These are phyloP conservation scores for Fulmarus glacialis DNA, from an alignment of 2,113 vertebrate species.

Conservation along the genomic window DNA sequence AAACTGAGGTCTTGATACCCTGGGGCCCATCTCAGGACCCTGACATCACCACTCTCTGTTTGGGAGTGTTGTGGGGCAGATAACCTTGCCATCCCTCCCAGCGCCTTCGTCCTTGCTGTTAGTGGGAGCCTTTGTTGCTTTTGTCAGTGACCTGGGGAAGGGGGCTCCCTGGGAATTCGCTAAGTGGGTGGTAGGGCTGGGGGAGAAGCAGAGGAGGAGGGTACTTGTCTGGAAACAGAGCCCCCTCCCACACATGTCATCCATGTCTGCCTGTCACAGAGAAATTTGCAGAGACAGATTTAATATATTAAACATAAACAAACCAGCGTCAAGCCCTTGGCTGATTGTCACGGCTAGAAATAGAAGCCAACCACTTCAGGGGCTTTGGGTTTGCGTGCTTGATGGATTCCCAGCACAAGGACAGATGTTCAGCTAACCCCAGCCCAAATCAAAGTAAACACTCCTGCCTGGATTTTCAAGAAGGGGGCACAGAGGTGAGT, in stretches of 20 bases:
- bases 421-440: background rate
- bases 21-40: background rate
- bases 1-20: background rate
- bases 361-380: conserved; percentile 47
- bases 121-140: background rate
- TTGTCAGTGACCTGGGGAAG: background rate
- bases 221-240: conserved; percentile 31
- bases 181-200: background rate
- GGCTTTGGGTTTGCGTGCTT: background rate
- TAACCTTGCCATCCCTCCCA: background rate
- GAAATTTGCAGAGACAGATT: conserved; percentile 53
- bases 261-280: conserved; percentile 50
- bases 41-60: background rate
- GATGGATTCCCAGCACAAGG: conserved; percentile 5
- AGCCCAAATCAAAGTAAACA: conserved; percentile 37
- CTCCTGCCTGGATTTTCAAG: background rate
- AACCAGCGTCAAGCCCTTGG: conserved; percentile 45
- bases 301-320: conserved; percentile 70
- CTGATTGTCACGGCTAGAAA: conserved; percentile 25
- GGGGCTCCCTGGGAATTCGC: background rate
- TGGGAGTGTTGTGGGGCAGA: background rate
- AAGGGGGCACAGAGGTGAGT: background rate
- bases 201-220: background rate
- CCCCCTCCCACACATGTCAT: background rate
- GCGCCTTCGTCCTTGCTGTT: background rate